Percentiles rank a stretch among this genome's conserved stretches.
phyloP scores from a whole-genome alignment of 2,888 invertebrate species.

The Polymixis flavicincta region DNA sequence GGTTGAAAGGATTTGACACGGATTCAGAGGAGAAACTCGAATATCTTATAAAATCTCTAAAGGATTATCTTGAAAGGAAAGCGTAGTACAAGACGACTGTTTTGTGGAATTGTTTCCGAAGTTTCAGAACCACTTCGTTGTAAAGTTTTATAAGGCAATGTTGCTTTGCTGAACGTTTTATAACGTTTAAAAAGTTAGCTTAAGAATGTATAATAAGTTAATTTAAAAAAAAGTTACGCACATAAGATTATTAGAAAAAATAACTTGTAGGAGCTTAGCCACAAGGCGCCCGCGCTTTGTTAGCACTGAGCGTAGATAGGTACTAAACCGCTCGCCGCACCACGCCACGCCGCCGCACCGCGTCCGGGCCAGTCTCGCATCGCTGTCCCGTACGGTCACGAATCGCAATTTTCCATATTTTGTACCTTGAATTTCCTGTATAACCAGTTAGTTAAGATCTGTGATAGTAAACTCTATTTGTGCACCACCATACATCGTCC shows the following conservation, averaged over 20 bases:
- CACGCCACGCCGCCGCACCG: no score
- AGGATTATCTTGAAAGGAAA: constrained; percentile 64
- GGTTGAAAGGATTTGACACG: constrained; percentile 63
- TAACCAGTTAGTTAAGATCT: no score
- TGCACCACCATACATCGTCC: no score
- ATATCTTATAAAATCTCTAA: constrained; percentile 62
- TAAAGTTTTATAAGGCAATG: constrained; percentile 56
- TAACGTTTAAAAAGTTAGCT: constrained; percentile 2
- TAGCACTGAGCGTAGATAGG: no score
- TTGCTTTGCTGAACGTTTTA: constrained; percentile 38
- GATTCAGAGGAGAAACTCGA: constrained; percentile 57
- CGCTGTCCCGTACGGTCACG: no score
- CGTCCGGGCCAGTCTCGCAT: no score
- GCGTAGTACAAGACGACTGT: constrained; percentile 41
- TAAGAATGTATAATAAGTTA: not conserved
- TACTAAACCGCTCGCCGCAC: no score
- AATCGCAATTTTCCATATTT: no score
- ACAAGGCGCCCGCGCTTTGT: no score
- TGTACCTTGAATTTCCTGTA: no score
- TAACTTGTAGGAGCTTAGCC: no score
- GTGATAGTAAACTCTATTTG: no score
- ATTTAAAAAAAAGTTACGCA: not conserved
- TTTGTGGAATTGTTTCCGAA: constrained; percentile 47
- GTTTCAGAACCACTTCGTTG: constrained; percentile 37
- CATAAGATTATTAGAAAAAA: not conserved